A percentile compares a stretch with the other conserved stretches of the same genome.
Evolutionary conservation across 2,797 vertebrate species (phyloP).

Genomic region (Tenualosa thibaudeaui): DNA sequence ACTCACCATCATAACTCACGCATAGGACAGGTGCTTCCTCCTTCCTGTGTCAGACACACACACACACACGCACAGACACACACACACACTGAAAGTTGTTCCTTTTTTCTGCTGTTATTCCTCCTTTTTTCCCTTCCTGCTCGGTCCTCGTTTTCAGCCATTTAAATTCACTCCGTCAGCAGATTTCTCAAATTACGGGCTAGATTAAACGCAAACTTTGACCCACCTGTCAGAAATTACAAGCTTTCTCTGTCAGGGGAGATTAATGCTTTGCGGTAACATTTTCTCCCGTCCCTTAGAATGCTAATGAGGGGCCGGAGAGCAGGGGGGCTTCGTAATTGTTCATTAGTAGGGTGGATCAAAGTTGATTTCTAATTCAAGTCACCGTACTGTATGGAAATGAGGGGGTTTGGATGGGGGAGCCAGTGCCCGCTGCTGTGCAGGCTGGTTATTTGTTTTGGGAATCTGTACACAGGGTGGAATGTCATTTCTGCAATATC

Average conservation of each 20-base stretch:
- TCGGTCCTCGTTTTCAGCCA: constrained; percentile 70
- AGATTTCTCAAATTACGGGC: constrained; percentile 77
- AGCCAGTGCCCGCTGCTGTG: constrained; percentile 23
- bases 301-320: constrained; percentile 77
- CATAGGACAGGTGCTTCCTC: neutral
- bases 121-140: neutral
- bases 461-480: constrained; percentile 22
- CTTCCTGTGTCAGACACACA: neutral
- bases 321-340: constrained; percentile 74
- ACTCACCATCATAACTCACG: neutral
- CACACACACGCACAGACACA: neutral
- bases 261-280: constrained; percentile 80
- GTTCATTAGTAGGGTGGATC: constrained; percentile 79
- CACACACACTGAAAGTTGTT: neutral
- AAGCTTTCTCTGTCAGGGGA: constrained; percentile 77
- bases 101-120: neutral
- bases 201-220: constrained; percentile 82
- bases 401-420: constrained; percentile 39
- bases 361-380: constrained; percentile 79
- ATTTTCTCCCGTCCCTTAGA: constrained; percentile 69
- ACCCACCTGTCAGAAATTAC: constrained; percentile 81
- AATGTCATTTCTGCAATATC: constrained; percentile 19
- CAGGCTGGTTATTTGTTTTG: neutral
- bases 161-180: constrained; percentile 80
- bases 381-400: constrained; percentile 51